Evolutionary conservation across 1,140 invertebrate genomes (phyloP).

Genomic region (Dolichoris vasculosae): DNA sequence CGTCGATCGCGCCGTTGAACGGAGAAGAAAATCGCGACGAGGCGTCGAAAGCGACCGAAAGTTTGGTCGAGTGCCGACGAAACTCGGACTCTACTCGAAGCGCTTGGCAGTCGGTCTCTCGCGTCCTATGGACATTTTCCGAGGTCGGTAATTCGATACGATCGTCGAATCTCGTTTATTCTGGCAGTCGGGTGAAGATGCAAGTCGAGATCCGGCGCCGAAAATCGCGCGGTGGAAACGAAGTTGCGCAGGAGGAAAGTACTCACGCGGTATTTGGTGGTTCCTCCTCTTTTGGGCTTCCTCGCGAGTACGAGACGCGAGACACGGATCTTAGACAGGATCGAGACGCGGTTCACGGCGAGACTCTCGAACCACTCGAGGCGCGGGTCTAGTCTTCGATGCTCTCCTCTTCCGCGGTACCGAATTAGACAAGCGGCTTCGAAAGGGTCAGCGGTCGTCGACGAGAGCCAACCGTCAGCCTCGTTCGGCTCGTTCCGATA

Average conservation of each 20-base stretch:
- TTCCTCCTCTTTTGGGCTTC: background rate
- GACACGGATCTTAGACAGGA: background rate
- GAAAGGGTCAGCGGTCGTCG: slow-evolving; percentile 69
- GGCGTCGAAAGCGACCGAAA: slow-evolving; percentile 10
- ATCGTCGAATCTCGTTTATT: background rate
- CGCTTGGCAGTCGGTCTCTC: background rate
- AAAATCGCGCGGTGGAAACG: too few relatives aligned
- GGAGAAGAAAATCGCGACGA: background rate
- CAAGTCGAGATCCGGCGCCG: too few relatives aligned
- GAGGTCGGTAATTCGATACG: background rate
- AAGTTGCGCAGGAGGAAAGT: too few relatives aligned
- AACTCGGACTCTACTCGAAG: background rate
- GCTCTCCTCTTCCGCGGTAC: slow-evolving; percentile 62
- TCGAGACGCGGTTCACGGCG: background rate
- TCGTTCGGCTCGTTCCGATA: slow-evolving; percentile 22
- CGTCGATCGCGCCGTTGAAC: too few relatives aligned
- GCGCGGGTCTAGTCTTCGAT: background rate
- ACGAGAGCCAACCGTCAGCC: slow-evolving; percentile 20
- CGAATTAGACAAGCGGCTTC: slow-evolving; percentile 66
- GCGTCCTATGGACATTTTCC: background rate
- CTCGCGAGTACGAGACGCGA: background rate
- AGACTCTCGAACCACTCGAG: background rate
- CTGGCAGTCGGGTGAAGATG: too few relatives aligned
- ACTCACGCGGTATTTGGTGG: background rate
- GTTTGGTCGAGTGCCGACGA: background rate